phyloP scores from a whole-genome alignment of 2,797 vertebrate genomes.

The Cyclura pinguis region DNA sequence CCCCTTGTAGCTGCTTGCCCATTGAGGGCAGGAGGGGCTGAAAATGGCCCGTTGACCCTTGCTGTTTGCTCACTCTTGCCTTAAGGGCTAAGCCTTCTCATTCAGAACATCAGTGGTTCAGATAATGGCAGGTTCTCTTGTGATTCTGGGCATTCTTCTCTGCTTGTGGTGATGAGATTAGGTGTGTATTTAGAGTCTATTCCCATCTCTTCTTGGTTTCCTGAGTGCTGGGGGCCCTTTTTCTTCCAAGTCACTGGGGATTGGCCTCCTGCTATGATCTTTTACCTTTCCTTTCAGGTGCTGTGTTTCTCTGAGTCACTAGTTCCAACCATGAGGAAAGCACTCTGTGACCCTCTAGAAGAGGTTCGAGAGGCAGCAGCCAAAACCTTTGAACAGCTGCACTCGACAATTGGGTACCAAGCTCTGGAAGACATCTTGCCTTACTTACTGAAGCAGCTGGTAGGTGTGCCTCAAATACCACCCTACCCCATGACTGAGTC shows the following conservation, averaged over 20 bases:
- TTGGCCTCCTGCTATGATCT: neutral
- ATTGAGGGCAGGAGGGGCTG: no score
- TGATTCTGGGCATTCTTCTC: neutral
- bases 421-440: conserved; percentile 98
- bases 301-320: conserved; percentile 97
- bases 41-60: no score
- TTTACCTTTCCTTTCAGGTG: conserved; percentile 81
- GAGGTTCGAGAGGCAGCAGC: conserved; percentile 96
- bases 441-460: conserved; percentile 93
- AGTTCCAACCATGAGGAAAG: conserved; percentile 96
- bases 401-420: conserved; percentile 97
- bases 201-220: neutral
- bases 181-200: neutral
- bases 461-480: conserved; percentile 66
- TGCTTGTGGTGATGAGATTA: no score
- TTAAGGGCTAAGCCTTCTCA: neutral
- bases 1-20: no score
- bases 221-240: fast-evolving
- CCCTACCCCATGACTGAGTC: no score
- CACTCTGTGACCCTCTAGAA: conserved; percentile 95
- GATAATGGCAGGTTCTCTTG: neutral
- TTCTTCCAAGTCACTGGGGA: neutral
- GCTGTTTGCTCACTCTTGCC: fast-evolving
- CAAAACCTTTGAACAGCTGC: conserved; percentile 98
- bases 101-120: neutral